A percentile compares a stretch with the other conserved stretches of the same genome.
These are phyloP conservation scores for Dioctria linearis DNA, from an alignment of 2,888 invertebrate species.

Conservation along the genomic window DNA sequence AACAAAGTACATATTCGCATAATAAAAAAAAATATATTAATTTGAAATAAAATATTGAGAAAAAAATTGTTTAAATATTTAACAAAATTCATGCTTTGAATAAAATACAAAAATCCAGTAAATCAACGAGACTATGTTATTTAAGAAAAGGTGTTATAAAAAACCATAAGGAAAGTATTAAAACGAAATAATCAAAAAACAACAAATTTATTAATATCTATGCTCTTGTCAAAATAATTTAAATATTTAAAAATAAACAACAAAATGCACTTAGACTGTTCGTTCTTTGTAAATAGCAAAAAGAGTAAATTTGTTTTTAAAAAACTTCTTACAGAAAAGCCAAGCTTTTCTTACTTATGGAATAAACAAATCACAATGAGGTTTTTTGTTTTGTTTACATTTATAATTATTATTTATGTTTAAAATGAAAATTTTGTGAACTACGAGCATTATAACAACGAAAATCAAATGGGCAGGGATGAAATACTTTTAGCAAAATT, in stretches of 20 bases:
- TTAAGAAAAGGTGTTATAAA: too few relatives aligned
- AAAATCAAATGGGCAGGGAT: too few relatives aligned
- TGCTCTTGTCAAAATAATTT: slow-evolving; percentile 22
- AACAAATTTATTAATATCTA: slow-evolving; percentile 3
- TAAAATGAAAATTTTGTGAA: background rate
- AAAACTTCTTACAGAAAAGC: slow-evolving; percentile 12
- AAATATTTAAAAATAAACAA: slow-evolving; percentile 37
- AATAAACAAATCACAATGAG: slow-evolving; percentile 48
- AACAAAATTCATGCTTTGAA: too few relatives aligned
- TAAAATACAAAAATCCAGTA: too few relatives aligned
- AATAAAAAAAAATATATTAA: too few relatives aligned
- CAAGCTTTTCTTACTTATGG: slow-evolving; percentile 40
- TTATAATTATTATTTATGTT: background rate
- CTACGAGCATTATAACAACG: too few relatives aligned
- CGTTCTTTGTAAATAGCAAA: slow-evolving; percentile 10
- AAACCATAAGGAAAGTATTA: background rate
- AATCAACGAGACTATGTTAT: too few relatives aligned
- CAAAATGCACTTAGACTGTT: slow-evolving; percentile 32
- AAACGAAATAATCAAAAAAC: background rate
- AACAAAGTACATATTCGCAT: too few relatives aligned
- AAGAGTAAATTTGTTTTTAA: background rate
- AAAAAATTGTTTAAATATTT: too few relatives aligned
- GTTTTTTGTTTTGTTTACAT: background rate
- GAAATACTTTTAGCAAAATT: background rate
- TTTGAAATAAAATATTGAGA: too few relatives aligned